Conservation (phyloP, 2,113 vertebrate genomes). For the Ptilorrhoa leucosticta region DNA sequence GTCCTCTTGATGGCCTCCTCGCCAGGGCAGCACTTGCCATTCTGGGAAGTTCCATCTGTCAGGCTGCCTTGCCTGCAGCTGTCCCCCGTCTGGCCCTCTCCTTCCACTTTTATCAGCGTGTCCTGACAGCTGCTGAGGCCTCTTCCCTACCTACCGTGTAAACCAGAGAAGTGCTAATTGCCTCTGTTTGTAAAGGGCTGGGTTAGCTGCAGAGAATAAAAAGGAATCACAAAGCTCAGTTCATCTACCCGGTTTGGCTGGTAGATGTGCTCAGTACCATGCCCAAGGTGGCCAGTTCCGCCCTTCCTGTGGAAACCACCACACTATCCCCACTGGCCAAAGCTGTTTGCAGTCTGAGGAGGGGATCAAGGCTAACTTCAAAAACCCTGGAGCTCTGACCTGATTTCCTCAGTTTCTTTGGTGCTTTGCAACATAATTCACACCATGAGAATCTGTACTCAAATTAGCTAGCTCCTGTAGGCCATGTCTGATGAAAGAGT, state of each 20-base stretch:
- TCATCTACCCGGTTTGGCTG: accelerated
- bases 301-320: accelerated
- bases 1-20: neutral
- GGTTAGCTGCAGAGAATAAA: neutral
- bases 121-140: neutral
- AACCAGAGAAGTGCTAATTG: neutral
- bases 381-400: neutral
- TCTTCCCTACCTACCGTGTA: accelerated
- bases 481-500: neutral
- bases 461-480: neutral
- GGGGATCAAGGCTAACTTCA: neutral
- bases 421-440: neutral
- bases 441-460: neutral
- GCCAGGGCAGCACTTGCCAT: neutral
- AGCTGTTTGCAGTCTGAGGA: accelerated
- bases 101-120: accelerated
- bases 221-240: neutral
- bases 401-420: neutral
- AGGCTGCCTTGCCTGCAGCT: neutral
- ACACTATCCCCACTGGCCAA: accelerated
- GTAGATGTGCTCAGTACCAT: accelerated
- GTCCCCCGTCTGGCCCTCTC: neutral
- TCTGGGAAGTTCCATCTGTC: neutral
- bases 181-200: neutral
- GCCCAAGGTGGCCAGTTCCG: accelerated